Evolutionary conservation across 1,140 invertebrate genomes (phyloP).

Genomic region (Dolichoris vasculosae): DNA sequence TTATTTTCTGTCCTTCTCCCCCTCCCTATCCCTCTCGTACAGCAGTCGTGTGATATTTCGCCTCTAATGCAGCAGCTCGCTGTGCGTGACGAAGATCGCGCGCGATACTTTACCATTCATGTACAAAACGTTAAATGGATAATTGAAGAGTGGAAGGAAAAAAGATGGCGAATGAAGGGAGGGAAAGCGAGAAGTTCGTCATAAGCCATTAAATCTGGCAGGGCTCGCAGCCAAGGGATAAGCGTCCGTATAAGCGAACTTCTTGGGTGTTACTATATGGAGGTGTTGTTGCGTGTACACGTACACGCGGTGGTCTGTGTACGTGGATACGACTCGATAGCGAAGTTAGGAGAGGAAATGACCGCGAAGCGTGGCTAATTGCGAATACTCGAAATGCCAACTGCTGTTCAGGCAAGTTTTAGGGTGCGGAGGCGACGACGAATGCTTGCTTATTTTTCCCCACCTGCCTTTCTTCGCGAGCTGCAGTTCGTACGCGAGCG

Average conservation of each 20-base stretch:
- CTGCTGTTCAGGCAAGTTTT: not conserved
- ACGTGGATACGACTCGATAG: not conserved
- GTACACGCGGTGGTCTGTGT: not conserved
- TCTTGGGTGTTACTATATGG: not conserved
- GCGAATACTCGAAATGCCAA: constrained; percentile 47
- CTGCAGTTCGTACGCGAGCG: not conserved
- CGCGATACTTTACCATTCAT: constrained; percentile 48
- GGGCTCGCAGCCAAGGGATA: constrained; percentile 28
- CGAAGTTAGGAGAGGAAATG: constrained; percentile 38
- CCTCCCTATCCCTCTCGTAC: not conserved
- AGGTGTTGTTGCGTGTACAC: not conserved
- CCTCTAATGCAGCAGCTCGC: not conserved
- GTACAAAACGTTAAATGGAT: constrained; percentile 52
- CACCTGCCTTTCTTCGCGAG: not conserved
- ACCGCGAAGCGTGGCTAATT: constrained; percentile 49
- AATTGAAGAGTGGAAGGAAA: constrained; percentile 33
- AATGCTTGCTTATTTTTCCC: not conserved
- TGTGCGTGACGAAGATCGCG: constrained; percentile 27
- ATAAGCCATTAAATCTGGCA: constrained; percentile 37
- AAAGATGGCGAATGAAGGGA: not conserved
- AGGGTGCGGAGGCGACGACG: not conserved
- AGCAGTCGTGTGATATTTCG: not conserved
- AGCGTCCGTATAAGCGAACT: constrained; percentile 15
- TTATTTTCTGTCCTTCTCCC: not conserved
- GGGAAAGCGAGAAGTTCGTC: not conserved